Percentiles rank a stretch among this genome's conserved stretches.
Conservation (phyloP, 2,797 vertebrate genomes). For the Fistularia tabacaria region DNA sequence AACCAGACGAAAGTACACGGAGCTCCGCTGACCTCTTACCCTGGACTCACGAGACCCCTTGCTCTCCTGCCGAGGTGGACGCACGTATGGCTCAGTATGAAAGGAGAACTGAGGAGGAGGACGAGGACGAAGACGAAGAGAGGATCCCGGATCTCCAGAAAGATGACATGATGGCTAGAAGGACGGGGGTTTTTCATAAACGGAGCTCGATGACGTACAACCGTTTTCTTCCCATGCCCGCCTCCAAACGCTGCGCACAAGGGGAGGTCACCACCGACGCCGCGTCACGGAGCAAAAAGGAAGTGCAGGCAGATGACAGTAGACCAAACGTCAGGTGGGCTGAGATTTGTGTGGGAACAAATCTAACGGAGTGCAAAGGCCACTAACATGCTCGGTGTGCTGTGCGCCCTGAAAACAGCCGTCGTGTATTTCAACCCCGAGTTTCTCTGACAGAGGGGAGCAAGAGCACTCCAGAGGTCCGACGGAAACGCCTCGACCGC, state of each 20-base stretch:
- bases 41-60: constrained; percentile 12
- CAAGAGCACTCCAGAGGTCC: constrained; percentile 34
- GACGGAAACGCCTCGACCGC: constrained; percentile 45
- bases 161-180: constrained; percentile 84
- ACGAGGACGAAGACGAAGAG: constrained; percentile 62
- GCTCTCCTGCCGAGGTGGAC: constrained; percentile 59
- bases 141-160: constrained; percentile 76
- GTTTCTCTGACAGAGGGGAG: constrained; percentile 63
- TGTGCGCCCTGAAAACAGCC: constrained; percentile 25
- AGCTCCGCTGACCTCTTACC: constrained; percentile 16
- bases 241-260: constrained; percentile 38
- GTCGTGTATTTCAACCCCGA: constrained; percentile 29
- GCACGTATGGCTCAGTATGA: constrained; percentile 64
- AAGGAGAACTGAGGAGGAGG: constrained; percentile 57
- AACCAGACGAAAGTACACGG: constrained; percentile 20
- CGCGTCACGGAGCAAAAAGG: constrained; percentile 41
- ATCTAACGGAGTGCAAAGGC: constrained; percentile 23
- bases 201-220: constrained; percentile 44
- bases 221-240: constrained; percentile 69
- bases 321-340: constrained; percentile 61
- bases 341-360: constrained; percentile 19
- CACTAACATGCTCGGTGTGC: constrained; percentile 45
- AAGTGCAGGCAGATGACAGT: constrained; percentile 38
- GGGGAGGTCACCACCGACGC: constrained; percentile 36
- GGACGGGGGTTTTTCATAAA: constrained; percentile 77